Percentiles rank a stretch among this genome's conserved stretches.
Evolutionary conservation across 2,113 vertebrate genomes (phyloP).

Genomic region (Mohoua ochrocephala): DNA sequence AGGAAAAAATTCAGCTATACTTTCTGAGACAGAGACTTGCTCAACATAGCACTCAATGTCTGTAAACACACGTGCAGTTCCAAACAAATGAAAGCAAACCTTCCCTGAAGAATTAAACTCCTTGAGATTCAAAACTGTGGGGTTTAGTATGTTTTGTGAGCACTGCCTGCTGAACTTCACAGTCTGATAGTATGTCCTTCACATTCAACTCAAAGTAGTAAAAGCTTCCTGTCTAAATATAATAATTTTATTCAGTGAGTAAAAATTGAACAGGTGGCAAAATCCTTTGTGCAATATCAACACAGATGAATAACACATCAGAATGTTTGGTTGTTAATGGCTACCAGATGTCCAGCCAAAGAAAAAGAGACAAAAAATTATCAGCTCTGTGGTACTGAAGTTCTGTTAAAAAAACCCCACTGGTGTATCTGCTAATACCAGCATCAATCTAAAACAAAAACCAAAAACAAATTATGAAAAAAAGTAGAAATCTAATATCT

Average conservation of each 20-base stretch:
- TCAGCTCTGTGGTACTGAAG: not conserved
- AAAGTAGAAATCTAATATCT: not conserved
- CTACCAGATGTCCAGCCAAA: constrained; percentile 4
- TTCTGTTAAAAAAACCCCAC: not conserved
- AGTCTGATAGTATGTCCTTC: not conserved
- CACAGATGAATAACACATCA: constrained; percentile 7
- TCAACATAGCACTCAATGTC: not conserved
- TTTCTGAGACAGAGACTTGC: not conserved
- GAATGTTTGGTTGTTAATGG: constrained; percentile 13
- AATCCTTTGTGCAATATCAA: not conserved
- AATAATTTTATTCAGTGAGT: not conserved
- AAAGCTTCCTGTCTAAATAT: not conserved
- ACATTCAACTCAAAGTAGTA: not conserved
- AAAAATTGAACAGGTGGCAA: constrained; percentile 25
- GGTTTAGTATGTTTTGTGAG: not conserved
- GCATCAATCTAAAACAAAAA: not conserved
- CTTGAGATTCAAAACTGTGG: not conserved
- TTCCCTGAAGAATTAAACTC: not conserved
- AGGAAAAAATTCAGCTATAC: not conserved
- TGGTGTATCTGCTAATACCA: not conserved
- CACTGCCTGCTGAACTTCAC: not conserved
- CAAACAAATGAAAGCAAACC: not conserved
- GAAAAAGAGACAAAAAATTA: not conserved
- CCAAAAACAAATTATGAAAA: accelerated
- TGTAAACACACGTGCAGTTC: not conserved